These are phyloP conservation scores for Drosophila basisetae DNA, from an alignment of 2,888 invertebrate species.

Conservation along the genomic window DNA sequence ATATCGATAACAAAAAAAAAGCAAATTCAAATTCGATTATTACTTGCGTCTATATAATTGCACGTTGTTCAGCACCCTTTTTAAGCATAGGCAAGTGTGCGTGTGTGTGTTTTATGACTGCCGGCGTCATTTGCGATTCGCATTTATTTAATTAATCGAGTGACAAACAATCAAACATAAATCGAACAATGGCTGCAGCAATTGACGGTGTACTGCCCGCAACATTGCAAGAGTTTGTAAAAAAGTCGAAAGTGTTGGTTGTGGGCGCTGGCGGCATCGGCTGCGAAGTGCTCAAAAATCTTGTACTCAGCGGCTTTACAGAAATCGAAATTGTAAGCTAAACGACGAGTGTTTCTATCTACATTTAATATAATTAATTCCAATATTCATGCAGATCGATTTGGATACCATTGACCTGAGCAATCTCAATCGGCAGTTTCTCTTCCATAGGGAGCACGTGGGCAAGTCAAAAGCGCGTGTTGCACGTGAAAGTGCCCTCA, in stretches of 20 bases:
- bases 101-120: conserved; percentile 20
- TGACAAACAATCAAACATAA: conserved; percentile 14
- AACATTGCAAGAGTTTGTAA: conserved; percentile 88
- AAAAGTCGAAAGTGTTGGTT: conserved; percentile 91
- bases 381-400: conserved; percentile 91
- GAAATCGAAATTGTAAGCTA: conserved; percentile 96
- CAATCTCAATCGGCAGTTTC: conserved; percentile 98
- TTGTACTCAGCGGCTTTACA: conserved; percentile 96
- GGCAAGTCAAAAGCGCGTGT: conserved; percentile 98
- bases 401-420: conserved; percentile 99
- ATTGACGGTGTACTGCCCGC: conserved; percentile 89
- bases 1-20: conserved; percentile 6
- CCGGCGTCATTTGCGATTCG: conserved; percentile 65
- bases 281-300: conserved; percentile 98
- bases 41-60: conserved; percentile 1
- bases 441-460: conserved; percentile 99
- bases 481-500: conserved; percentile 94
- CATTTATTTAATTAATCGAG: conserved; percentile 5
- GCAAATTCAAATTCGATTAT: conserved; percentile 3
- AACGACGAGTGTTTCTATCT: background rate
- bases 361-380: background rate
- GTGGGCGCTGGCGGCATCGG: conserved; percentile 99
- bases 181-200: conserved; percentile 88
- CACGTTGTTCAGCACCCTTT: conserved; percentile 36
- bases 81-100: conserved; percentile 12